Evolutionary conservation across 2,888 invertebrate genomes (phyloP), one percentile per base, ranked within the genome.

Genomic region (Drosophila nr. medialis): DNA sequence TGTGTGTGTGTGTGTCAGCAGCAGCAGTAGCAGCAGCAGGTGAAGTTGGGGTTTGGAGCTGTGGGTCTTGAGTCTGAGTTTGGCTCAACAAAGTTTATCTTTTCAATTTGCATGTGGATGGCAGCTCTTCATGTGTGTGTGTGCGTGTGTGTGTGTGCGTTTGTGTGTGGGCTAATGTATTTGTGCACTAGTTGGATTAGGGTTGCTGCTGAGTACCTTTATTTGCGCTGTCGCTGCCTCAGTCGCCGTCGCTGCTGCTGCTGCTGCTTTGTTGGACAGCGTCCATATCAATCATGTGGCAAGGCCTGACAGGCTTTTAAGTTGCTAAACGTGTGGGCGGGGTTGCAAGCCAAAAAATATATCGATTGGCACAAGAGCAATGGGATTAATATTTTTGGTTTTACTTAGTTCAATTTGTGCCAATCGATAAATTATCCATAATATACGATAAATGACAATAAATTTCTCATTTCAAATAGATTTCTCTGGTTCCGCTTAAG

Each of bases 11-110:
- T 21, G 38, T 2, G 56, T 34, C 10, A 21, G 13, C 15, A 51
- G 50, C 36, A 54, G 5, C 7, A 38, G 36, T 4, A 50, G 38
- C 40, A 61, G 70, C 54, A 64, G 81, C 84, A 81, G 86, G 85
- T 81, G 70, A 65, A 67, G 63, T 50, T 45, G 29, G 65, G 51
- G 21, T 36, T 45, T 54, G 36, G 54, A 21, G 27, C 40, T 53
- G 30, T 63, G 36, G 59, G 64, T 54, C 49, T 68, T 59, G 50
- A 70, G 66, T 62, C 67, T 70, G 63, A 69, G 81, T 75, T 86
- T 75, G 90, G 90, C 70, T 71, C 82, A 72, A 70, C 76, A 90
- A 86, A 86, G 86, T 86, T 86, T 86, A 90, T 86, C 90, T 86
- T 86, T 86, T 86, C 86, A 86, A 86, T 86, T 86, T 65, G 70